These are phyloP conservation scores for Corynorhinus townsendii DNA, from an alignment of 2,113 vertebrate genomes.

Conservation along the genomic window DNA sequence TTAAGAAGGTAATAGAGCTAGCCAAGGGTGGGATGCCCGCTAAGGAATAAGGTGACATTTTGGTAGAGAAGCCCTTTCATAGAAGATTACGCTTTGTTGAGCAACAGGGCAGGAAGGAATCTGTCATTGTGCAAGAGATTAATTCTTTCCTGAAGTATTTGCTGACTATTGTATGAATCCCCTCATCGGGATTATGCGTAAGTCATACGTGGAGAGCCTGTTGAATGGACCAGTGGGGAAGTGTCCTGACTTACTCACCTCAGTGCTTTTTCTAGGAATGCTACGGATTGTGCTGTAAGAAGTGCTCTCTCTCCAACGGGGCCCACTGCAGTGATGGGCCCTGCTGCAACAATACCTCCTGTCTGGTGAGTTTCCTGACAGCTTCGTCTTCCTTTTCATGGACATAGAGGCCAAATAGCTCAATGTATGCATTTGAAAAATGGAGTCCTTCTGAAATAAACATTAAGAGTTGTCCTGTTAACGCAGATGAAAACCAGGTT, in stretches of 20 bases:
- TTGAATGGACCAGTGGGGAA: background rate
- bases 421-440: background rate
- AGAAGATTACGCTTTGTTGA: background rate
- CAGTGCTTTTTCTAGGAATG: conserved; percentile 87
- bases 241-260: background rate
- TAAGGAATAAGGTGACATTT: background rate
- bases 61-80: background rate
- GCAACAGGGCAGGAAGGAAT: background rate
- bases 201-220: background rate
- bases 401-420: background rate
- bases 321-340: conserved; percentile 97
- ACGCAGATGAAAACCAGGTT: background rate
- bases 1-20: background rate
- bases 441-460: background rate
- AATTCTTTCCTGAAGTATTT: background rate
- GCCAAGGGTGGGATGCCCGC: background rate
- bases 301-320: conserved; percentile 96
- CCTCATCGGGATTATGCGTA: background rate
- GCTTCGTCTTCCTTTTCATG: background rate
- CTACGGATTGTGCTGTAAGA: conserved; percentile 95
- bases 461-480: background rate
- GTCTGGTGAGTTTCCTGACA: conserved; percentile 85
- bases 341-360: conserved; percentile 92
- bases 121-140: background rate
- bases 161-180: background rate